These are phyloP conservation scores for Spatulosminthurus flaviceps DNA, from an alignment of 2,888 invertebrate species.

Conservation along the genomic window DNA sequence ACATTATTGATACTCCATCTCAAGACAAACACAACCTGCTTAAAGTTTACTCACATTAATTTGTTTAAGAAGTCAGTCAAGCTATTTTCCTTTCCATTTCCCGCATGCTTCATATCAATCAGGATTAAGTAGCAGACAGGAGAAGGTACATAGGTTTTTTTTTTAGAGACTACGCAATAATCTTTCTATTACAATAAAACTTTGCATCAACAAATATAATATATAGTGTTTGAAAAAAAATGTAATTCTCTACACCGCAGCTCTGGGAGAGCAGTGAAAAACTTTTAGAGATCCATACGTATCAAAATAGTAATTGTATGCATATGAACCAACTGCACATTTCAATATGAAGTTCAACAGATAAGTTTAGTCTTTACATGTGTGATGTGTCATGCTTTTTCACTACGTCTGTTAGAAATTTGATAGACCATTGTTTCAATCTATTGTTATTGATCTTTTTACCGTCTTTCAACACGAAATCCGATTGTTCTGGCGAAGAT, in stretches of 20 bases:
- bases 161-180: background rate
- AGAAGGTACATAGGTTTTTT: background rate
- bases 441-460: constrained; percentile 46
- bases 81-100: constrained; percentile 13
- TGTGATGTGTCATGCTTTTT: constrained; percentile 42
- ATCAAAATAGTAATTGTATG: background rate
- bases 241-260: too few species aligned
- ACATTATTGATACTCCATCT: background rate
- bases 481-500: constrained; percentile 43
- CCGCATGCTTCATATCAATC: constrained; percentile 18
- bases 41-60: background rate
- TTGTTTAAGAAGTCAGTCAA: background rate
- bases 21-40: constrained; percentile 9
- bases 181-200: background rate
- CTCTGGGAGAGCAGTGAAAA: too few species aligned
- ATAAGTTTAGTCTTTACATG: constrained; percentile 29
- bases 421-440: constrained; percentile 49
- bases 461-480: constrained; percentile 49
- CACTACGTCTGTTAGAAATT: constrained; percentile 45
- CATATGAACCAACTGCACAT: background rate
- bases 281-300: too few species aligned
- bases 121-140: constrained; percentile 3
- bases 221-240: too few species aligned
- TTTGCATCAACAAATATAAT: too few species aligned
- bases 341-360: constrained; percentile 18